Conservation (phyloP, 1,140 invertebrate species). For the roundworm (Caenorhabditis elegans) region WBcel235 BX284604.4:9040001-9040500, state of each 20-base stretch:
- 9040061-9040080: too few relatives aligned
- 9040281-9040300: not conserved
- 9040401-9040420: not conserved
- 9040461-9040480: not conserved
- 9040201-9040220: not conserved
- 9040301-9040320: constrained; percentile 7
- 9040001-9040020: not conserved
- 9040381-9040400: not conserved
- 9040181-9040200: not conserved
- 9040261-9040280: not conserved
- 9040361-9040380: constrained; percentile 13
- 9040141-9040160: too few relatives aligned
- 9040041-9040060: not conserved
- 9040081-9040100: too few relatives aligned
- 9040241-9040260: not conserved
- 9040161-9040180: too few relatives aligned
- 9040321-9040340: not conserved
- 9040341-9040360: not conserved
- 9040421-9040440: not conserved
- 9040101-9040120: too few relatives aligned
- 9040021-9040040: not conserved
- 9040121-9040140: too few relatives aligned
- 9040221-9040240: not conserved
- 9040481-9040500: not conserved
- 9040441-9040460: not conserved